Percentiles rank a stretch among this genome's conserved stretches.
These are phyloP conservation scores for Dermatemys mawii DNA, from an alignment of 2,113 vertebrate species.

Conservation along the genomic window DNA sequence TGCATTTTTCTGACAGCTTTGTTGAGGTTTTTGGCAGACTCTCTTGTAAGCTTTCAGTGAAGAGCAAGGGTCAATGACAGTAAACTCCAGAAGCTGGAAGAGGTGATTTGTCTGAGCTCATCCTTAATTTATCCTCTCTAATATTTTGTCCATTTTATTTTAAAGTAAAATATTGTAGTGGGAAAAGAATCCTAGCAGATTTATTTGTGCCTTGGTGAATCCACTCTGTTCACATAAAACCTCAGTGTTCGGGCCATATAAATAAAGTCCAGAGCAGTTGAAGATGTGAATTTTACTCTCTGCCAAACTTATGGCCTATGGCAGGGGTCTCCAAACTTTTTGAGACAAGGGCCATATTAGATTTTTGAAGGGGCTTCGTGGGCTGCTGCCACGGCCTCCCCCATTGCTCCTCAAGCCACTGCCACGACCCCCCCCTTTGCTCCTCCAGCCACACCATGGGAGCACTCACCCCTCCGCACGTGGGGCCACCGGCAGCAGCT, in stretches of 20 bases:
- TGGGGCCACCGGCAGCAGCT: too few relatives aligned
- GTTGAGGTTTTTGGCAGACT: neutral
- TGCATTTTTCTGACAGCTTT: neutral
- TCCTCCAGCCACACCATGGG: too few relatives aligned
- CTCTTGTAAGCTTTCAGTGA: neutral
- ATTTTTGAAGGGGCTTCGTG: too few relatives aligned
- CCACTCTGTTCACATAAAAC: neutral
- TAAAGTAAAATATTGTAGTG: neutral
- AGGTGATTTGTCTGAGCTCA: neutral
- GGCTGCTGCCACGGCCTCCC: too few relatives aligned
- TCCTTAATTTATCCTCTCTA: neutral
- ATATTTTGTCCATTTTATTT: neutral
- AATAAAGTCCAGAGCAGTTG: neutral
- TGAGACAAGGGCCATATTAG: too few relatives aligned
- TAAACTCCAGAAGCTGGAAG: neutral
- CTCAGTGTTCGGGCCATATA: neutral
- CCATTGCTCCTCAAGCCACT: too few relatives aligned
- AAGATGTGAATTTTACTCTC: neutral
- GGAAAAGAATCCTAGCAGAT: rapidly evolving
- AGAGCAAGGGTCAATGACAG: rapidly evolving
- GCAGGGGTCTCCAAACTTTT: too few relatives aligned
- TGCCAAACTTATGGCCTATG: neutral
- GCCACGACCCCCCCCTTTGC: too few relatives aligned
- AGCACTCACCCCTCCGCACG: too few relatives aligned
- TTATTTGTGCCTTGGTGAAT: neutral